Conservation (phyloP, 2,888 invertebrate species). For the Drosophila longiperda region DNA sequence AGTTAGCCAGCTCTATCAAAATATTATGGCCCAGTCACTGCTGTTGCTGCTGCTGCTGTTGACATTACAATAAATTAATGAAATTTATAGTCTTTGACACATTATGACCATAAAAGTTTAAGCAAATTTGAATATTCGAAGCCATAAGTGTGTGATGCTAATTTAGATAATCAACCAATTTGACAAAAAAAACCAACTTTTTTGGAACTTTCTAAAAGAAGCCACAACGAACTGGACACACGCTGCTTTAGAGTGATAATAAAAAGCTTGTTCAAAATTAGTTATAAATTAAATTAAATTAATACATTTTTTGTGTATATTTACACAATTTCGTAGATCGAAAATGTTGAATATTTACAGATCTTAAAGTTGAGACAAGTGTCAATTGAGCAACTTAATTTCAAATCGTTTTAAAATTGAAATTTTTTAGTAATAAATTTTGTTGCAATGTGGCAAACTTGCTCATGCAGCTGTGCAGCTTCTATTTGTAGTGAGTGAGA, state of each 20-base stretch:
- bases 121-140: slow-evolving; percentile 38
- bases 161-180: slow-evolving; percentile 74
- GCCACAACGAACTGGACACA: slow-evolving; percentile 3
- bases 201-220: background rate
- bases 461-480: slow-evolving; percentile 5
- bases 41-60: slow-evolving; percentile 60
- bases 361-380: background rate
- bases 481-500: background rate
- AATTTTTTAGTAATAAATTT: background rate
- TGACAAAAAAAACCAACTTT: slow-evolving; percentile 28
- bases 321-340: background rate
- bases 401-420: background rate
- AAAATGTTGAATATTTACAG: background rate
- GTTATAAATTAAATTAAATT: background rate
- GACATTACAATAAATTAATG: slow-evolving; percentile 82
- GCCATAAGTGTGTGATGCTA: slow-evolving; percentile 57
- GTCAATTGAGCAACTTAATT: background rate
- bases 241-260: background rate
- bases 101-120: slow-evolving; percentile 77
- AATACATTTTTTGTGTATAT: background rate
- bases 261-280: background rate
- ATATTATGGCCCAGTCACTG: slow-evolving; percentile 13
- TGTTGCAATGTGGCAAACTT: background rate
- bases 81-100: slow-evolving; percentile 82
- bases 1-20: slow-evolving; percentile 38